Conservation (phyloP, 2,113 vertebrate species). For the Todiramphus chloris region DNA sequence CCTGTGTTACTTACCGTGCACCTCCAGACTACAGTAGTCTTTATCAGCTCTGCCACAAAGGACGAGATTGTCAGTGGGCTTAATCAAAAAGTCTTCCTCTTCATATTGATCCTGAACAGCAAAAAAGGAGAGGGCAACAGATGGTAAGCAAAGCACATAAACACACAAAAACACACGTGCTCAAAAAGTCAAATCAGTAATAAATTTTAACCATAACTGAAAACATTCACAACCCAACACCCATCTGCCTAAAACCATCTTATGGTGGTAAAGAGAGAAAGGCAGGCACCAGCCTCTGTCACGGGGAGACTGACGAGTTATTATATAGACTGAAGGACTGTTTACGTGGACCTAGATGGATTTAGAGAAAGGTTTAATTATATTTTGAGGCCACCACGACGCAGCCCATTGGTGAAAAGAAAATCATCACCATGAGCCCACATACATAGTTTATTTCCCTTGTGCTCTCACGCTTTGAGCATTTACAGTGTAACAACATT, state of each 20-base stretch:
- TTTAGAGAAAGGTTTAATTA: not conserved
- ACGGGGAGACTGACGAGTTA: not conserved
- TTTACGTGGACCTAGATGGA: not conserved
- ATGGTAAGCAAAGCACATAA: not conserved
- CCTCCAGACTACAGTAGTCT: constrained; percentile 92
- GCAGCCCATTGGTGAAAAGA: not conserved
- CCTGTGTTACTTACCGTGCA: constrained; percentile 78
- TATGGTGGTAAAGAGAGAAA: not conserved
- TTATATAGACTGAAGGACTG: not conserved
- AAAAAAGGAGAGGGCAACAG: not conserved
- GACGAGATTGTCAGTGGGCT: constrained; percentile 90
- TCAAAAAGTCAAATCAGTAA: not conserved
- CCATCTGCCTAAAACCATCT: not conserved
- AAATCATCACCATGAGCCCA: not conserved
- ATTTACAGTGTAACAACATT: not conserved
- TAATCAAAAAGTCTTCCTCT: constrained; percentile 92
- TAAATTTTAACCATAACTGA: not conserved
- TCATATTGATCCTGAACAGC: constrained; percentile 92
- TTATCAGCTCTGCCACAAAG: constrained; percentile 88
- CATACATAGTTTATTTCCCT: not conserved
- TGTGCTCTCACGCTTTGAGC: not conserved
- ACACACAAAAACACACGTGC: fast-evolving
- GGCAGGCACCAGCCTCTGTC: fast-evolving
- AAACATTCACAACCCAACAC: not conserved
- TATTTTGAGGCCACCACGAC: not conserved